Evolutionary conservation across 2,113 vertebrate genomes (phyloP), one percentile per base, ranked within the genome.

Genomic region (Reinhardtius hippoglossoides): DNA sequence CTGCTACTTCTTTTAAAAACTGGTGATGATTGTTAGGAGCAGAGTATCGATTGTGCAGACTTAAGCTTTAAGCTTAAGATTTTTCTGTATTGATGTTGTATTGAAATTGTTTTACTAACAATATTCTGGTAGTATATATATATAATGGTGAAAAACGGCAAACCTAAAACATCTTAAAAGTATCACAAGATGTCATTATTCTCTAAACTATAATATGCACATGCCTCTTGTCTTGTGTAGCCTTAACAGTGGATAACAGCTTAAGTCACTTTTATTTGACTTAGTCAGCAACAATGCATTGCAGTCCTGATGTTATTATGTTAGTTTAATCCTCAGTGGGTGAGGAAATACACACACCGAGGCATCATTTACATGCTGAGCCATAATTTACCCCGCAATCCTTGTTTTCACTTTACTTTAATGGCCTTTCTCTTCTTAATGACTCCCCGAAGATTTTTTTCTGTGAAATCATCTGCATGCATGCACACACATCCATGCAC

Each of bases 391-490:
- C 54, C 62, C 80, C 20, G 14, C 50, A 75, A 40, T 73, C 56
- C 72, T 78, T 85, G 72, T 89, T 85, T 88, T 83, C 62, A 20
- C 35, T 87, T 85, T 79, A 74, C 80, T 78, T 88, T 82, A 86
- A 78, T 83, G 67, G 71, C 58, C 62, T 76, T 83, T 87, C 67
- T 83, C 55, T 70, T 54, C 50, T 70, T 88, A 85, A 89, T 42
- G 72, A 84, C 84, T 87, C 80, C 79, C 83, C 48, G 18, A 75
- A 70, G 66, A 74, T 74, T 23, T 80, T 80, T 68, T 60, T 24
- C 23, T 65, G 42, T 74, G 65, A 74, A 78, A 78, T 77, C 71
- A 83, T 85, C 64, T 75, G 78, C 72, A 74, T 78, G 44, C 60
- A 35, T 14, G 15, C 67, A 23, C 59, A 55, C 60, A 73, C 69